Evolutionary conservation across 2,113 vertebrate species (phyloP), one percentile per base, ranked within the genome.

Genomic region (Nettapus auritus): DNA sequence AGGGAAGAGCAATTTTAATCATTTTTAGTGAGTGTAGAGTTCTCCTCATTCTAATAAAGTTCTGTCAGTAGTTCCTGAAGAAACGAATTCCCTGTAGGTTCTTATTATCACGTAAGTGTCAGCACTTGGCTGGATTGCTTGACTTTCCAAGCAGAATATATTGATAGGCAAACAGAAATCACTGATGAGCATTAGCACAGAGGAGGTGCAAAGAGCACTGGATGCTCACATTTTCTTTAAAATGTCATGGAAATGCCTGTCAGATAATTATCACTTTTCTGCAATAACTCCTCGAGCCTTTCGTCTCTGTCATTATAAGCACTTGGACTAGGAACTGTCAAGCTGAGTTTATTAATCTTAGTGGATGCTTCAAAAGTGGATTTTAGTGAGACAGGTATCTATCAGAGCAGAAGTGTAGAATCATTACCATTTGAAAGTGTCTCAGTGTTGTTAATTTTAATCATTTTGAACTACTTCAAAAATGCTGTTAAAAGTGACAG

Each of bases 331-430:
- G 71, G 33, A 92, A 93, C 64, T 94, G 38, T 3, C 83, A 91
- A 81, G 31, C 66, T 60, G 64, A 84, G 10, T 89, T 84, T 82
- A 82, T 88, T 60, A 67, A 91, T 82, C 64, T 66, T 75, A 79
- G 71, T 70, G 52, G 55, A 44, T 80, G 70, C 55, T 79, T 79
- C 62, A 87, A 6, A 87, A 42, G 15, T 87, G 63, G 55, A 12
- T 80, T 75, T 86, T 55, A 80, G 62, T 38, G n/a, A 93, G 83
- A 91, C 52, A 90, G 82, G 80, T 94, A 55, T 81, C 82, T 75
- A n/a, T 79, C 64, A 91, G 57, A 90, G 66, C 69, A 71, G 38
- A 79, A 44, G 13, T 19, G 50, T 38, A 80, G 40, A 91, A 48
- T 60, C 46, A 66, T 55, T 82, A 19, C n/a, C 11, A 34, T 52